These are phyloP conservation scores for Phalanger gymnotis DNA, from an alignment of 2,797 vertebrate genomes.

Conservation along the genomic window DNA sequence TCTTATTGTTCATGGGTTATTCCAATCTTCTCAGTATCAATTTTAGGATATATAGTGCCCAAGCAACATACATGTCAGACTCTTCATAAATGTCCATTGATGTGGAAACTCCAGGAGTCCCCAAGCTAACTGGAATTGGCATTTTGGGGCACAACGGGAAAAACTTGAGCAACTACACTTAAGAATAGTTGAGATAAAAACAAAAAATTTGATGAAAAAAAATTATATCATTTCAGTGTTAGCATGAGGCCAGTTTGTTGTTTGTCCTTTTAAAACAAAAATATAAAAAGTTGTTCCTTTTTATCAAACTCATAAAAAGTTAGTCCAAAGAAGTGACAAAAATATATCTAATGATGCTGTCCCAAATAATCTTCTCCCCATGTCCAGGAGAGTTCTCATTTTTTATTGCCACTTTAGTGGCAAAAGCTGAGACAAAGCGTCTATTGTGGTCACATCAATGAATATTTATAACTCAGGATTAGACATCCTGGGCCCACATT, in stretches of 20 bases:
- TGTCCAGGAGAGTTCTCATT: constrained; percentile 32
- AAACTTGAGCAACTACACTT: neutral
- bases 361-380: neutral
- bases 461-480: constrained; percentile 60
- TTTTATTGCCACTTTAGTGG: constrained; percentile 14
- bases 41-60: neutral
- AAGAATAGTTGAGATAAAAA: neutral
- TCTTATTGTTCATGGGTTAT: neutral
- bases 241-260: neutral
- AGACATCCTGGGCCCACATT: constrained; percentile 2
- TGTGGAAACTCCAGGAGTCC: no score
- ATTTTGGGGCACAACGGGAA: neutral
- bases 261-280: neutral
- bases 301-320: constrained; percentile 7
- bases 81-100: neutral
- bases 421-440: constrained; percentile 46
- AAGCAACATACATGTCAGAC: neutral
- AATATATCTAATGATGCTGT: constrained; percentile 15
- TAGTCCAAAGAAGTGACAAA: constrained; percentile 41
- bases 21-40: neutral
- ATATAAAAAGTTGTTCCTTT: neutral
- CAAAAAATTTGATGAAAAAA: neutral
- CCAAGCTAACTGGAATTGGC: neutral
- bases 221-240: neutral
- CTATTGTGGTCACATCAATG: constrained; percentile 39